These are phyloP conservation scores for Thecocarcelia acutangulata DNA, from an alignment of 2,888 invertebrate genomes.

Conservation along the genomic window DNA sequence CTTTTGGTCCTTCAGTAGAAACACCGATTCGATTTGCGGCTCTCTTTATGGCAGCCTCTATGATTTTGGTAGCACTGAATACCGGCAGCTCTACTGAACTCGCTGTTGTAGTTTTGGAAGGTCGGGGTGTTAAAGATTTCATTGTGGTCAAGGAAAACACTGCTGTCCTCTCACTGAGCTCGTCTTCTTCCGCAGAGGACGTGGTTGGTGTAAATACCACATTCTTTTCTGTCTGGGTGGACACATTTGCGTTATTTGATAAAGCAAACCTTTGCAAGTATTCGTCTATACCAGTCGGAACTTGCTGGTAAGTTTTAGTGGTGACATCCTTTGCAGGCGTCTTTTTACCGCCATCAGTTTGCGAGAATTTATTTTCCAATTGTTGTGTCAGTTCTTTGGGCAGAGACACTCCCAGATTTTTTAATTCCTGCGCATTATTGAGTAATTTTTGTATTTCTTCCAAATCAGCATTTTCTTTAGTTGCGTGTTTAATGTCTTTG, in stretches of 20 bases:
- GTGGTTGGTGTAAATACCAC: conserved; percentile 47
- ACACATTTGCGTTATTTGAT: not conserved
- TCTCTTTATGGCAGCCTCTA: conserved; percentile 78
- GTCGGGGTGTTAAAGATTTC: conserved; percentile 73
- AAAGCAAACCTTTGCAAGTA: conserved; percentile 51
- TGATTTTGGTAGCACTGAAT: conserved; percentile 78
- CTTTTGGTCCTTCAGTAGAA: conserved; percentile 71
- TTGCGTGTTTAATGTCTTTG: conserved; percentile 19
- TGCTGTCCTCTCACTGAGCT: conserved; percentile 70
- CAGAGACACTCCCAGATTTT: conserved; percentile 76
- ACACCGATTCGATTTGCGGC: conserved; percentile 77
- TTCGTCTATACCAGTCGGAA: conserved; percentile 47
- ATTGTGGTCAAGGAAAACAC: conserved; percentile 77
- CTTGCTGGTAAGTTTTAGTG: not conserved
- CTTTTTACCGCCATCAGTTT: conserved; percentile 21
- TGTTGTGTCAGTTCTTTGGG: conserved; percentile 76
- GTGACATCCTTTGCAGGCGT: not conserved
- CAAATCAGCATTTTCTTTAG: conserved; percentile 81
- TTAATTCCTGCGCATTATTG: conserved; percentile 80
- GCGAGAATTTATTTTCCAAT: conserved; percentile 73
- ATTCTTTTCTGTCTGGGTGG: conserved; percentile 13
- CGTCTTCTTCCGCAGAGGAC: conserved; percentile 36
- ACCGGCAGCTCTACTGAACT: conserved; percentile 76
- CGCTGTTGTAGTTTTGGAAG: conserved; percentile 74
- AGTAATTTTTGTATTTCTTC: conserved; percentile 82